Evolutionary conservation across 2,888 invertebrate genomes (phyloP).

Genomic region (Epirrita christyi): DNA sequence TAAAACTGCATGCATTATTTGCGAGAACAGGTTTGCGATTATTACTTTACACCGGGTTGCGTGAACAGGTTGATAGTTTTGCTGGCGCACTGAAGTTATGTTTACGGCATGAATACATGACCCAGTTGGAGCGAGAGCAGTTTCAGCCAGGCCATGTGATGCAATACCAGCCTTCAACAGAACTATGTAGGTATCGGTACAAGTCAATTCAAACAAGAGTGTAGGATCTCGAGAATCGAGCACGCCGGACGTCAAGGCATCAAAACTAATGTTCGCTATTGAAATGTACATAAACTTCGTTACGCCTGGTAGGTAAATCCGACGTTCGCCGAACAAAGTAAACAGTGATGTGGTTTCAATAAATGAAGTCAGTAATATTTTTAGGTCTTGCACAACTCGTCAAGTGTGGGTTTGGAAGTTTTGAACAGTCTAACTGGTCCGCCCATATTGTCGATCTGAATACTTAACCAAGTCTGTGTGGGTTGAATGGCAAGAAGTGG

Average conservation of each 20-base stretch:
- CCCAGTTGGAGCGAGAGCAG: constrained; percentile 71
- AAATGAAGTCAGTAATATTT: constrained; percentile 64
- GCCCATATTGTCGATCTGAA: constrained; percentile 56
- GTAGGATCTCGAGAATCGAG: constrained; percentile 35
- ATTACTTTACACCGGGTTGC: constrained; percentile 59
- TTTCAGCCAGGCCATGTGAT: constrained; percentile 66
- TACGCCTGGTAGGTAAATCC: constrained; percentile 32
- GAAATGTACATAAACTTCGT: constrained; percentile 36
- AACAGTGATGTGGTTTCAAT: constrained; percentile 47
- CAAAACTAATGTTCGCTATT: constrained; percentile 39
- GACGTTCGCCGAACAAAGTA: constrained; percentile 44
- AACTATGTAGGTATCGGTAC: constrained; percentile 43
- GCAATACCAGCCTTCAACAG: constrained; percentile 58
- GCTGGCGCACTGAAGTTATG: constrained; percentile 63
- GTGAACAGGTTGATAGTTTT: constrained; percentile 43
- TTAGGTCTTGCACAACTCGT: constrained; percentile 60
- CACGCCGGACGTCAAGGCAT: constrained; percentile 30
- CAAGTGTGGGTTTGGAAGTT: constrained; percentile 56
- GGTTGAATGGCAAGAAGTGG: constrained; percentile 53
- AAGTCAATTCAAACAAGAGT: constrained; percentile 51
- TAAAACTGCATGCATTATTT: constrained; percentile 39
- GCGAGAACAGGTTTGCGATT: constrained; percentile 65
- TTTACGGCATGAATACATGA: constrained; percentile 70
- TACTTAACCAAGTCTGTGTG: constrained; percentile 53
- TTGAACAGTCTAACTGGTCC: constrained; percentile 57